phyloP scores from a whole-genome alignment of 2,113 vertebrate species.

The Ginglymostoma cirratum region DNA sequence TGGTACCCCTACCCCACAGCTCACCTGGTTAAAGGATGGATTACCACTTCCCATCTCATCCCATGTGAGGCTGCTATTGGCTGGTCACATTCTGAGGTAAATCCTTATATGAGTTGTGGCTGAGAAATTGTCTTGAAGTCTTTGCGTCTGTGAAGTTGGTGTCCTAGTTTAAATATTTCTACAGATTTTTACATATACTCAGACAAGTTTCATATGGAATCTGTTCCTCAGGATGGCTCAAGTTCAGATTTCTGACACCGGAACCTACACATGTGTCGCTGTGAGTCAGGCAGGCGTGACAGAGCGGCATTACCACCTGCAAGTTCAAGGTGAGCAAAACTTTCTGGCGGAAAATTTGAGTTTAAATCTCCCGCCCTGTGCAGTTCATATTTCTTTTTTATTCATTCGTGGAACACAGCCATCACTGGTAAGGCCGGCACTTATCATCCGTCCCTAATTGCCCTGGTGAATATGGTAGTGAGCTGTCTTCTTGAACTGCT shows the following conservation, averaged over 20 bases:
- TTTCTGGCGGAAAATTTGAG: not conserved
- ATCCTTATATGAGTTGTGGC: not conserved
- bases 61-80: constrained; percentile 58
- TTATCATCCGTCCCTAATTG: no score
- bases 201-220: not conserved
- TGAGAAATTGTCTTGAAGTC: not conserved
- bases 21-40: constrained; percentile 80
- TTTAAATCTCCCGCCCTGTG: not conserved
- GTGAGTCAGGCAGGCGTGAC: constrained; percentile 72
- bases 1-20: constrained; percentile 63
- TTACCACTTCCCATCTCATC: constrained; percentile 68
- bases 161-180: not conserved
- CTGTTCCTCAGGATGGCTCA: constrained; percentile 65
- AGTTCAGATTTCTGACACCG: constrained; percentile 68
- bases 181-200: no score
- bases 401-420: not conserved
- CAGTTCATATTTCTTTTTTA: not conserved
- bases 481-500: no score
- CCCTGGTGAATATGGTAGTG: no score
- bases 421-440: no score
- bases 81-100: constrained; percentile 71
- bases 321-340: constrained; percentile 65
- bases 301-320: constrained; percentile 68
- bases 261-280: constrained; percentile 73
- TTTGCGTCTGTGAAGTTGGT: not conserved